Evolutionary conservation across 2,888 invertebrate genomes (phyloP), one percentile per base, ranked within the genome.

Genomic region (Chymomyza amoena): DNA sequence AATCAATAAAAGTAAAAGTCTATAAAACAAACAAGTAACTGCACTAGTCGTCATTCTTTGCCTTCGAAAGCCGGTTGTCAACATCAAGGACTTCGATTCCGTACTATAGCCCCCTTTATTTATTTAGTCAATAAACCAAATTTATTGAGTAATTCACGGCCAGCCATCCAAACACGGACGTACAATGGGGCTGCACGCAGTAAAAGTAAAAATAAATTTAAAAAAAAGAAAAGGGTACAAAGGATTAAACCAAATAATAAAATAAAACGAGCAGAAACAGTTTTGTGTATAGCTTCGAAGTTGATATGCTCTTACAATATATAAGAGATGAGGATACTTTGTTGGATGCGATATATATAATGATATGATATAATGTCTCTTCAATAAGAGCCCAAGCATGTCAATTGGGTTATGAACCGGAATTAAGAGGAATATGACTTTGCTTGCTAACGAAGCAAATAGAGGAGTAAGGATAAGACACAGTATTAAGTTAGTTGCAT

Each of bases 41-140:
- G 39, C 39, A 45, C 3, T 13, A 13, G 13, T 13, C 39, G 39
- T 45, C 39, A 45, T 5, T 45, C 39, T 45, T 45, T 45, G 13
- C 57, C 18, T 16, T 56, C 73, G 73, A 73, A 70, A 74, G 74
- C 77, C 73, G 71, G 59, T 45, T 68, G 32, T 62, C 70, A 72
- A 70, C 61, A 64, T 67, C 7, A 32, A 7, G 32, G 32, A 4
- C 32, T 57, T 56, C 60, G 66, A 45, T n/a, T 6, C 52, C 10
- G 67, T 70, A 51, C 69, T 78, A 77, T n/a, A 18, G 4, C 52
- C 69, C 80, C 68, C 75, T 84, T 82, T 83, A 82, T 83, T 83
- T 83, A 83, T 83, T 83, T 84, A 83, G 84, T 78, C 79, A 84
- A 84, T 83, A 83, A 84, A 81, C 81, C 81, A 84, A 83, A 83